phyloP scores from a whole-genome alignment of 1,140 invertebrate species.

The Littorina saxatilis region DNA sequence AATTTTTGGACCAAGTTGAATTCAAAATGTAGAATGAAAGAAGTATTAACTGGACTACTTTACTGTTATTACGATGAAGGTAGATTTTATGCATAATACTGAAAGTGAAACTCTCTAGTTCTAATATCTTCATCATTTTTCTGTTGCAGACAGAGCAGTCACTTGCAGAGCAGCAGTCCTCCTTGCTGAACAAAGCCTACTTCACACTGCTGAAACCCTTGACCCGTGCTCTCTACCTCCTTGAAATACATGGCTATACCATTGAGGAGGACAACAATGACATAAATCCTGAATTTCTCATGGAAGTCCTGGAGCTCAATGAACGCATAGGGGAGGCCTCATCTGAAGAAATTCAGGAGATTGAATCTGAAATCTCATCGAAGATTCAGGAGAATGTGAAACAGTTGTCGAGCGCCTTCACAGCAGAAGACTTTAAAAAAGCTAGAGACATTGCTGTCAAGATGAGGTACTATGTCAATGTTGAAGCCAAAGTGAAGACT shows the following conservation, averaged over 20 bases:
- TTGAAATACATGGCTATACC: conserved; percentile 81
- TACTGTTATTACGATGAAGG: too few species aligned
- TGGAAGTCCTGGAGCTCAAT: conserved; percentile 92
- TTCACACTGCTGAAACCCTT: conserved; percentile 86
- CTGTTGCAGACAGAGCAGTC: conserved; percentile 82
- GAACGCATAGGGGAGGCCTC: conserved; percentile 82
- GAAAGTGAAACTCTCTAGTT: too few species aligned
- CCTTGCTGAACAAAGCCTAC: conserved; percentile 91
- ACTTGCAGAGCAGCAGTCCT: conserved; percentile 88
- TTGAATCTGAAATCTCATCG: conserved; percentile 61
- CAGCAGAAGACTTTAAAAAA: conserved; percentile 79
- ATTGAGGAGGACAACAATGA: conserved; percentile 84
- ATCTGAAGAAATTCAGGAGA: conserved; percentile 49
- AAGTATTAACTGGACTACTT: too few species aligned
- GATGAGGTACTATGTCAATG: conserved; percentile 90
- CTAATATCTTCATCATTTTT: too few species aligned
- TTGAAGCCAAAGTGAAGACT: conserved; percentile 86
- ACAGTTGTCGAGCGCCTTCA: conserved; percentile 76
- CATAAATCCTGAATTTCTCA: conserved; percentile 85
- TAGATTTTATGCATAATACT: too few species aligned
- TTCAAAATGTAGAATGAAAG: too few species aligned
- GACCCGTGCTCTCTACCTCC: conserved; percentile 86
- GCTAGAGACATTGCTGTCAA: conserved; percentile 78
- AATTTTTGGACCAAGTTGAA: too few species aligned
- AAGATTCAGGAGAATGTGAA: conserved; percentile 59